Base-by-base conservation (phyloP, 1,140 invertebrate genomes). In the Tetraneura akinire region DNA sequence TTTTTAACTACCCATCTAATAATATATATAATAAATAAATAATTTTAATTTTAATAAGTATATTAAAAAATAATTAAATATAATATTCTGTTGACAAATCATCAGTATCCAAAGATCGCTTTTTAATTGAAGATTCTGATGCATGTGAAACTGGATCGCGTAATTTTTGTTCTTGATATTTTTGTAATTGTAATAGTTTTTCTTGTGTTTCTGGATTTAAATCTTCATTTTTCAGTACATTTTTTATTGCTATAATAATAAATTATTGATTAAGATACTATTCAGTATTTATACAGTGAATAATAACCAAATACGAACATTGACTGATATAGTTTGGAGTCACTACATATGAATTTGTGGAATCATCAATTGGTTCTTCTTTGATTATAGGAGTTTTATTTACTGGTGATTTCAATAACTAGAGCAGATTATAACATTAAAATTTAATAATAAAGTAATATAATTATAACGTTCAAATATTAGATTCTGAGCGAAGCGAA, bases 191-290 rank as follows among this genome's bases (percentile, higher is more conserved):
- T 5, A 96, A 86, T 26, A 97, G 85, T 84, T 97, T 97, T 82
- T 96, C 95, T 85, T 97, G 94, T 66, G 97, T 94, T 86, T 97
- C 95, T 1, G 95, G 95, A 85, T 95, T 94, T 16, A 96, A 86
- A 85, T 96, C 95, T 84, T 94, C 92, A 85, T 93, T 92, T 85
- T 93, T 93, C 51, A 95, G 85, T 10, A 92, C 93, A 85, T 91
- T 93, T 86, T 92, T 92, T 80, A 94, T 93, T 3, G 92, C 92
- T 94, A 85, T 11, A 86, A 85, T 84, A 82, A 80, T 74, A 70
- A 82, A 80, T 82, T 83, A 23, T 64, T 51, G 80, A 49, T 10
- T n/a, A 78, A 68, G 70, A 57, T 64, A 23, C 8, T 4, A 23
- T 26, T 29, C 8, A 4, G 8, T n/a, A 26, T 2, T 8, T 23